These are phyloP conservation scores for Eupithecia subumbrata DNA, from an alignment of 2,888 invertebrate species.

Conservation along the genomic window DNA sequence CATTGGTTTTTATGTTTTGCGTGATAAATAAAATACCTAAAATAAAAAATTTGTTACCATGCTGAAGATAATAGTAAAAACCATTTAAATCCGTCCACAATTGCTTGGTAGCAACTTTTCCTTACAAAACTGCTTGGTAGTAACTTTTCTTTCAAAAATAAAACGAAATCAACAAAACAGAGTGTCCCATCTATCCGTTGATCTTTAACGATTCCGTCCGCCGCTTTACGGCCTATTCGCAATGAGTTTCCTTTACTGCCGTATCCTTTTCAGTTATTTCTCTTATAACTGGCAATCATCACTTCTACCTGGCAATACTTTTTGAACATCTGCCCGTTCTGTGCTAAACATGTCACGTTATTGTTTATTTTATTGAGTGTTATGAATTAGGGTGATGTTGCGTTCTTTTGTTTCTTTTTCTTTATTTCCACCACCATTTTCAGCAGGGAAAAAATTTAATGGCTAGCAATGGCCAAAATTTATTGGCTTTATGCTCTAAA, in stretches of 20 bases:
- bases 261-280: slow-evolving; percentile 60
- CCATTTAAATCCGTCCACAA: too few species aligned
- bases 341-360: slow-evolving; percentile 23
- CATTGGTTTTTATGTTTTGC: too few species aligned
- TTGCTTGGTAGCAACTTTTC: background rate
- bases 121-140: background rate
- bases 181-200: slow-evolving; percentile 23
- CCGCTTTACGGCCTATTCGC: slow-evolving; percentile 76
- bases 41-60: too few species aligned
- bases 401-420: background rate
- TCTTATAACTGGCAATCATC: slow-evolving; percentile 41
- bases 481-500: background rate
- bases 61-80: too few species aligned
- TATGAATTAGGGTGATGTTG: slow-evolving; percentile 12
- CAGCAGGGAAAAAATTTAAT: background rate
- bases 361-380: slow-evolving; percentile 24
- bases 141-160: background rate
- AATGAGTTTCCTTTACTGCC: slow-evolving; percentile 73
- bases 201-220: slow-evolving; percentile 58
- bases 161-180: background rate
- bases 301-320: slow-evolving; percentile 33
- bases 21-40: too few species aligned
- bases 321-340: slow-evolving; percentile 28
- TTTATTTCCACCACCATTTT: background rate
- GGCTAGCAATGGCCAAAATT: too few species aligned